Evolutionary conservation across 2,888 invertebrate species (phyloP).

Genomic region (Tenodera sinensis): DNA sequence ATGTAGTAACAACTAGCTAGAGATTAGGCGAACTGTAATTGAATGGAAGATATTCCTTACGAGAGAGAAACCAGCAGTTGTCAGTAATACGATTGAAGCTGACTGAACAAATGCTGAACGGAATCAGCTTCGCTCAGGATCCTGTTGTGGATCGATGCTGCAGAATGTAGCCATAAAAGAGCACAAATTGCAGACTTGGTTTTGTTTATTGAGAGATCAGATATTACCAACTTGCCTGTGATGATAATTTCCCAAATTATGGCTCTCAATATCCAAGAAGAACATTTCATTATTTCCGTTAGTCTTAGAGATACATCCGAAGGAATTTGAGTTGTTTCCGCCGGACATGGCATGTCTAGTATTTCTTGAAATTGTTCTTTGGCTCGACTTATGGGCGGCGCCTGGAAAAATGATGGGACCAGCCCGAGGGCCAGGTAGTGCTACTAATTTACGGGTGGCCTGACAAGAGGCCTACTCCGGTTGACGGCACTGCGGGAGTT

Average conservation of each 20-base stretch:
- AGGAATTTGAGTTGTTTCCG: background rate
- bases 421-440: background rate
- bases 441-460: conserved; percentile 3
- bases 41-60: too few species aligned
- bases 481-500: background rate
- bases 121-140: too few species aligned
- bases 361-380: background rate
- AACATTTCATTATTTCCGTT: background rate
- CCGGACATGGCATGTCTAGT: background rate
- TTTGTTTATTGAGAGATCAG: too few species aligned
- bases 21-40: too few species aligned
- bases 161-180: too few species aligned
- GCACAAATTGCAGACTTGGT: too few species aligned
- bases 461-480: background rate
- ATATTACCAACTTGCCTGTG: too few species aligned
- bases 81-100: too few species aligned
- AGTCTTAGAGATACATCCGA: background rate
- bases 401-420: background rate
- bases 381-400: background rate
- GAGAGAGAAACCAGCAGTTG: too few species aligned
- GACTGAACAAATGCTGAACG: too few species aligned
- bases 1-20: too few species aligned
- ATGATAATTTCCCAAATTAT: background rate
- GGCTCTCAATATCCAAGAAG: background rate
- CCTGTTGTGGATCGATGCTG: too few species aligned